Conservation (phyloP, 2,113 vertebrate species). For the Hymenochirus boettgeri region DNA sequence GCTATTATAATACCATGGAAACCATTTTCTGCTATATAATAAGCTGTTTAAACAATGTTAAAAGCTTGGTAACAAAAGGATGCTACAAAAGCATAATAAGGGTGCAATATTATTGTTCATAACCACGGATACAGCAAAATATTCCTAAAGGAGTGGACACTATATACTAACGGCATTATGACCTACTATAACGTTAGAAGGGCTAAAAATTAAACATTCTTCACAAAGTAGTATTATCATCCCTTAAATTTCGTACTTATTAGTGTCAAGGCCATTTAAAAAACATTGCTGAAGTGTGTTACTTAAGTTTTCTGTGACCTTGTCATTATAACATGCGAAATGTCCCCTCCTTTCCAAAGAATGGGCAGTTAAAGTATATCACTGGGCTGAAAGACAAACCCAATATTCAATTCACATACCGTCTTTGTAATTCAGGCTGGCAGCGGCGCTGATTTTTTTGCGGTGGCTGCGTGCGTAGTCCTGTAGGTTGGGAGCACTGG, state of each 20-base stretch:
- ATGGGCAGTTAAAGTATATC: constrained; percentile 4
- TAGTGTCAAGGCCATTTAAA: neutral
- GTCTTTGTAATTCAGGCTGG: constrained; percentile 96
- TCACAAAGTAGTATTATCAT: no score
- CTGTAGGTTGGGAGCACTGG: constrained; percentile 98
- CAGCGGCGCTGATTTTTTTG: constrained; percentile 91
- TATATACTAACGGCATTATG: no score
- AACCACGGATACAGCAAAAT: no score
- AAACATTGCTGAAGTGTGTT: neutral
- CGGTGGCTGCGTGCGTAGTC: constrained; percentile 97
- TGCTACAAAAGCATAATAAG: no score
- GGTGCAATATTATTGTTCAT: no score
- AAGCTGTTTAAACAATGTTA: no score
- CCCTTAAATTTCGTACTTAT: neutral
- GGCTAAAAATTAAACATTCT: no score
- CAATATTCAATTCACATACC: constrained; percentile 73
- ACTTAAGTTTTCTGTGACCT: neutral
- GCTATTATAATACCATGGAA: no score
- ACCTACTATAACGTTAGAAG: no score
- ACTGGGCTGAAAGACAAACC: constrained; percentile 24
- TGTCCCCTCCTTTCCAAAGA: constrained; percentile 29
- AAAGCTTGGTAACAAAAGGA: no score
- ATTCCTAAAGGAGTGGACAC: no score
- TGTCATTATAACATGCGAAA: constrained; percentile 34
- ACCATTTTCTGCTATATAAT: no score